Evolutionary conservation across 2,113 vertebrate genomes (phyloP).

Genomic region (Cathartes aura): DNA sequence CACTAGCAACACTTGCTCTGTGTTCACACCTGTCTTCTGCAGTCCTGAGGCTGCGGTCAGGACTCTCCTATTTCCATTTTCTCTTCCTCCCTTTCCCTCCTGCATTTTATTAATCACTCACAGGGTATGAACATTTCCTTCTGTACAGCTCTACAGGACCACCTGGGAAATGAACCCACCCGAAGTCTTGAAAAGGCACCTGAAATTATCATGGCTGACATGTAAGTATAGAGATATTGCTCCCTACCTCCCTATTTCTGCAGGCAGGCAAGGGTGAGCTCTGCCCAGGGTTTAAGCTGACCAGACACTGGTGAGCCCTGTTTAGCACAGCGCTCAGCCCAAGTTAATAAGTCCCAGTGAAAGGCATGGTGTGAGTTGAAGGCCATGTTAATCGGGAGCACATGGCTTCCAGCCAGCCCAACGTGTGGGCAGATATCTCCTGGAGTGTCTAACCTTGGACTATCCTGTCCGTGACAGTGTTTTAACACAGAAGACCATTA

Average conservation of each 20-base stretch:
- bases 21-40: slow-evolving; percentile 22
- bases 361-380: neutral
- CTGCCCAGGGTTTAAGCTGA: neutral
- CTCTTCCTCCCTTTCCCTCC: neutral
- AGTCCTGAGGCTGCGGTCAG: neutral
- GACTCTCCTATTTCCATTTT: neutral
- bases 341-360: neutral
- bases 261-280: neutral
- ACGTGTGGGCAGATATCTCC: neutral
- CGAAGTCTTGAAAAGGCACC: neutral
- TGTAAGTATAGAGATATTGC: neutral
- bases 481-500: neutral
- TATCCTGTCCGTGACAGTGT: neutral
- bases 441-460: neutral
- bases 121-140: neutral
- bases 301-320: rapidly evolving
- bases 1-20: neutral
- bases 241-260: neutral
- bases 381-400: neutral
- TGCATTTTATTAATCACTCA: neutral
- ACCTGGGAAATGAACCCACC: neutral
- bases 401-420: neutral
- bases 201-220: neutral
- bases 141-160: neutral
- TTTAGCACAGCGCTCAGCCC: neutral